Evolutionary conservation across 2,888 invertebrate genomes (phyloP).

Genomic region (Drosophila colorata): DNA sequence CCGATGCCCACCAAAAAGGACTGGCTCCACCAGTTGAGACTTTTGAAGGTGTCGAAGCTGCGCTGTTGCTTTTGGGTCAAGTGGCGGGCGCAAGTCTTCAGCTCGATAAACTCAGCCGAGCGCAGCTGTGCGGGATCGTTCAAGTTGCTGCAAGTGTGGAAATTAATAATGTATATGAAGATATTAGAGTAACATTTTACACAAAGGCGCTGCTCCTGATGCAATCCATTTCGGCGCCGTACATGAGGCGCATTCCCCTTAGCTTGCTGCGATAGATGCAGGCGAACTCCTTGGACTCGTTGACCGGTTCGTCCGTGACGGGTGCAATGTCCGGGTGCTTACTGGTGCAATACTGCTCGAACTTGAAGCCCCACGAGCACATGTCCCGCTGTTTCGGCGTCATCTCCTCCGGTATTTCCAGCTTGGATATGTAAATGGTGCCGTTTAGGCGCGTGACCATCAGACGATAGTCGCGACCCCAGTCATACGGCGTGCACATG

Average conservation of each 20-base stretch:
- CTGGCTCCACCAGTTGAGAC: slow-evolving; percentile 66
- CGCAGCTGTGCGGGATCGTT: slow-evolving; percentile 29
- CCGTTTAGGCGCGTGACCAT: slow-evolving; percentile 54
- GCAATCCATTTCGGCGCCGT: slow-evolving; percentile 66
- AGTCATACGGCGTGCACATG: slow-evolving; percentile 61
- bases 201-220: slow-evolving; percentile 42
- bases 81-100: slow-evolving; percentile 40
- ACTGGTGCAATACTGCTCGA: slow-evolving; percentile 59
- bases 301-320: slow-evolving; percentile 49
- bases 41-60: slow-evolving; percentile 46
- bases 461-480: slow-evolving; percentile 16
- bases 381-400: slow-evolving; percentile 14
- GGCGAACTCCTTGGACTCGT: slow-evolving; percentile 53
- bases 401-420: slow-evolving; percentile 25
- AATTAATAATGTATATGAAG: no score
- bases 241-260: slow-evolving; percentile 44
- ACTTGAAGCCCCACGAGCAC: slow-evolving; percentile 76
- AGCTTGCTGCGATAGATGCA: slow-evolving; percentile 42
- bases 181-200: no score
- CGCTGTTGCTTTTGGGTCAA: slow-evolving; percentile 20
- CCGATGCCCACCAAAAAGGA: slow-evolving; percentile 61
- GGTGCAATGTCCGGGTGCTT: slow-evolving; percentile 33
- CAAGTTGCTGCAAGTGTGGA: slow-evolving; percentile 34
- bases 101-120: slow-evolving; percentile 52
- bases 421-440: slow-evolving; percentile 53